Conservation (phyloP, 2,888 invertebrate species). For the Metellina segmentata region DNA sequence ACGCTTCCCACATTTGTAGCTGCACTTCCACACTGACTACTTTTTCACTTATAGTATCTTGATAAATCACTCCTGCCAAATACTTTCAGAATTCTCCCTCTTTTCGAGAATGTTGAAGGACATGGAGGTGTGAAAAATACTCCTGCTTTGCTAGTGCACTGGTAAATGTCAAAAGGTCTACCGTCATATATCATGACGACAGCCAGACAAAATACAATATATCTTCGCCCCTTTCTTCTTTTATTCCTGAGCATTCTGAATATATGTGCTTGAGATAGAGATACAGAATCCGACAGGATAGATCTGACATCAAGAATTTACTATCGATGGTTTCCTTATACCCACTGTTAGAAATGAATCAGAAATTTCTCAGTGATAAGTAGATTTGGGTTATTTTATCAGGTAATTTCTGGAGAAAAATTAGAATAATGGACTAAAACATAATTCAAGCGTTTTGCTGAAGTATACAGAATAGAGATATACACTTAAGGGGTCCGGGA, state of each 20-base stretch:
- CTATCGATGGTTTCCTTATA: neutral
- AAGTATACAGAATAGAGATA: too few species aligned
- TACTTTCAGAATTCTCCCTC: slow-evolving; percentile 52
- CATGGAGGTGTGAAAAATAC: slow-evolving; percentile 59
- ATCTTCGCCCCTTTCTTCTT: slow-evolving; percentile 15
- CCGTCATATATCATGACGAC: slow-evolving; percentile 64
- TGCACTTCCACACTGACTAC: slow-evolving; percentile 15
- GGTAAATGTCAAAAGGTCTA: slow-evolving; percentile 58
- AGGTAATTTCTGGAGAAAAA: too few species aligned
- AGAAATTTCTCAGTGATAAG: too few species aligned
- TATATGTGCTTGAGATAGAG: slow-evolving; percentile 7
- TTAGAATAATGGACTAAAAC: too few species aligned
- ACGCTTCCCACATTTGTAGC: neutral
- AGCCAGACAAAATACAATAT: slow-evolving; percentile 64
- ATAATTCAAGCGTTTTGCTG: too few species aligned
- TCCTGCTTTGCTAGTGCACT: slow-evolving; percentile 35
- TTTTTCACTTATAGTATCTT: slow-evolving; percentile 9
- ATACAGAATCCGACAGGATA: slow-evolving; percentile 4
- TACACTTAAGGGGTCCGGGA: too few species aligned
- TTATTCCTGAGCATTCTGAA: slow-evolving; percentile 6
- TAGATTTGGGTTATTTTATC: too few species aligned
- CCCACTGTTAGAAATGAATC: neutral
- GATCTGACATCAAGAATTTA: neutral
- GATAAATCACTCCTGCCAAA: slow-evolving; percentile 55
- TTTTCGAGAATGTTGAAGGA: slow-evolving; percentile 46